A percentile compares a stretch with the other conserved stretches of the same genome.
Evolutionary conservation across 2,888 invertebrate species (phyloP).

Genomic region (Nomada hirtipes): DNA sequence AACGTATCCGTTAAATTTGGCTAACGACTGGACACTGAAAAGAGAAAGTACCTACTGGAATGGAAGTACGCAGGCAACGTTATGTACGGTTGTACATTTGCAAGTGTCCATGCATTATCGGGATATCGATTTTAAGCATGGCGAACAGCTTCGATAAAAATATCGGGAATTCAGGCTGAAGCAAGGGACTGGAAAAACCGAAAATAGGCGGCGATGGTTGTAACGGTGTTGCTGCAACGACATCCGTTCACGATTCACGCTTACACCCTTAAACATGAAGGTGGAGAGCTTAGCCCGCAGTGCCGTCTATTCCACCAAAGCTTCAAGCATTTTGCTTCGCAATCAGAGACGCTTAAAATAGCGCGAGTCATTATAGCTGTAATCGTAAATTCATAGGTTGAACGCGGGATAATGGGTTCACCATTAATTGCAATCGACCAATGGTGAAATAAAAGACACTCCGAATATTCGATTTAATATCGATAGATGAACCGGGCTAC

Average conservation of each 20-base stretch:
- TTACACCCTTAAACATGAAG: slow-evolving; percentile 21
- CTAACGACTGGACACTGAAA: neutral
- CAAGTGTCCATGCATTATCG: slow-evolving; percentile 60
- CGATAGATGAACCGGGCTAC: neutral
- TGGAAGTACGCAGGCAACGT: slow-evolving; percentile 10
- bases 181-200: slow-evolving; percentile 61
- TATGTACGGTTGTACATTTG: slow-evolving; percentile 42
- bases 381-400: neutral
- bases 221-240: slow-evolving; percentile 39
- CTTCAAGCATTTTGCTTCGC: slow-evolving; percentile 4
- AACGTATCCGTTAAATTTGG: too few relatives aligned
- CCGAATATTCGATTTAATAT: neutral
- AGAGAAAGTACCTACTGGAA: neutral
- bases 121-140: slow-evolving; percentile 58
- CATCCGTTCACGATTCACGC: slow-evolving; percentile 34
- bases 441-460: neutral
- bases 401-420: neutral
- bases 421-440: neutral
- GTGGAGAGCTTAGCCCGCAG: slow-evolving; percentile 35
- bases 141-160: slow-evolving; percentile 55
- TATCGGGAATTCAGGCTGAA: slow-evolving; percentile 62
- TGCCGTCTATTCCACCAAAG: slow-evolving; percentile 22
- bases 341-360: slow-evolving; percentile 34
- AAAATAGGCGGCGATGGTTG: slow-evolving; percentile 53
- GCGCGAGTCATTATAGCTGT: slow-evolving; percentile 21